Evolutionary conservation across 2,888 invertebrate species (phyloP).

Genomic region (Stenoptilia bipunctidactyla): DNA sequence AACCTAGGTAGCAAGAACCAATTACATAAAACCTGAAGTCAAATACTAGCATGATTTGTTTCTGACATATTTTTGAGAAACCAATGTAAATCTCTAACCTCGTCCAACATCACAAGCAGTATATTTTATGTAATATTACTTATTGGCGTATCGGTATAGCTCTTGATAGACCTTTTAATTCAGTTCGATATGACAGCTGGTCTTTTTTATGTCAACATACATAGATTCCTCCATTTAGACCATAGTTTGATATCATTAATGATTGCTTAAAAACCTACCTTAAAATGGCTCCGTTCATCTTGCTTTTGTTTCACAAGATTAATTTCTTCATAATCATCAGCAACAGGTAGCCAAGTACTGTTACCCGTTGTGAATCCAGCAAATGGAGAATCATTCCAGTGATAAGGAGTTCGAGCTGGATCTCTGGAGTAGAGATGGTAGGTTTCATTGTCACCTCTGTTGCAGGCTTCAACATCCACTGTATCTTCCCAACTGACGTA

Average conservation of each 20-base stretch:
- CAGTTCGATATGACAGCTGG: too few relatives aligned
- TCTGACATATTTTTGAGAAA: too few relatives aligned
- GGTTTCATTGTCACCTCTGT: conserved; percentile 61
- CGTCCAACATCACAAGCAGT: too few relatives aligned
- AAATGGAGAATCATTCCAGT: conserved; percentile 70
- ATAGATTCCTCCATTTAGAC: too few relatives aligned
- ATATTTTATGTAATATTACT: too few relatives aligned
- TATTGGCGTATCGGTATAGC: too few relatives aligned
- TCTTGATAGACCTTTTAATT: too few relatives aligned
- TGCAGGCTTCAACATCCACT: conserved; percentile 68
- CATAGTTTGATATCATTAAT: neutral
- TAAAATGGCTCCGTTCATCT: conserved; percentile 62
- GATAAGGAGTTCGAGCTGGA: conserved; percentile 75
- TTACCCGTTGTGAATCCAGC: conserved; percentile 73
- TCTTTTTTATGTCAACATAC: too few relatives aligned
- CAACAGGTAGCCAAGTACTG: conserved; percentile 77
- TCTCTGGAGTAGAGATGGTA: conserved; percentile 70
- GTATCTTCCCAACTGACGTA: conserved; percentile 70
- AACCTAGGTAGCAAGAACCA: too few relatives aligned
- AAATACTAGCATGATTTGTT: too few relatives aligned
- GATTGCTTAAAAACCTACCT: conserved; percentile 25
- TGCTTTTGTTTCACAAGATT: conserved; percentile 71
- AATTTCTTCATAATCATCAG: conserved; percentile 67
- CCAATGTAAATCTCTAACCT: too few relatives aligned
- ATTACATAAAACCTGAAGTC: too few relatives aligned